Evolutionary conservation across 2,113 vertebrate species (phyloP).

Genomic region (Bungarus multicinctus): DNA sequence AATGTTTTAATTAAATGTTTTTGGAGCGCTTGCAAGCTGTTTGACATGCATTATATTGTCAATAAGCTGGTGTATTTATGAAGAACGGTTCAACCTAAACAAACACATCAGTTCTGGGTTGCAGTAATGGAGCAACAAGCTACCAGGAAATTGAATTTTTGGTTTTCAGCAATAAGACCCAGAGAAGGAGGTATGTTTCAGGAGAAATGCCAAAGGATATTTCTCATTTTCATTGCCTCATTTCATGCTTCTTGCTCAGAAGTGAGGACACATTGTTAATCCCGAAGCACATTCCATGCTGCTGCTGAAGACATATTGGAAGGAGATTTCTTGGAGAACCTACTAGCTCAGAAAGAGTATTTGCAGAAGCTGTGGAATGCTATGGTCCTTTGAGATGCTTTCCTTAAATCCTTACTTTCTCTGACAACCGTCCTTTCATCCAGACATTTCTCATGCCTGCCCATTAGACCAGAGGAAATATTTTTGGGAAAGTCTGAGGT

Average conservation of each 20-base stretch:
- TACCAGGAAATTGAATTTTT: background rate
- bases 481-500: slow-evolving; percentile 45
- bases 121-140: background rate
- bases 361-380: background rate
- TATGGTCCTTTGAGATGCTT: background rate
- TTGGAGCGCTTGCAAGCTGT: background rate
- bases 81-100: background rate
- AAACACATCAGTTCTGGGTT: background rate
- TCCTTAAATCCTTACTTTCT: background rate
- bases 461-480: slow-evolving; percentile 42
- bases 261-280: background rate
- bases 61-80: background rate
- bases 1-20: background rate
- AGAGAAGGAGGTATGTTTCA: background rate
- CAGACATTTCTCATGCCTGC: slow-evolving; percentile 16
- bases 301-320: background rate
- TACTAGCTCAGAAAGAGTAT: background rate
- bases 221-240: slow-evolving; percentile 18
- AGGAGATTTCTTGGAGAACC: background rate
- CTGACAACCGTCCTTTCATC: slow-evolving; percentile 37
- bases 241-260: slow-evolving; percentile 11
- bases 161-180: background rate
- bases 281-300: slow-evolving; percentile 20
- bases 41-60: background rate
- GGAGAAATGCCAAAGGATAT: slow-evolving; percentile 1